A percentile compares a stretch with the other conserved stretches of the same genome.
Conservation (phyloP, 1,140 invertebrate species). For the Danaus plexippus region DNA sequence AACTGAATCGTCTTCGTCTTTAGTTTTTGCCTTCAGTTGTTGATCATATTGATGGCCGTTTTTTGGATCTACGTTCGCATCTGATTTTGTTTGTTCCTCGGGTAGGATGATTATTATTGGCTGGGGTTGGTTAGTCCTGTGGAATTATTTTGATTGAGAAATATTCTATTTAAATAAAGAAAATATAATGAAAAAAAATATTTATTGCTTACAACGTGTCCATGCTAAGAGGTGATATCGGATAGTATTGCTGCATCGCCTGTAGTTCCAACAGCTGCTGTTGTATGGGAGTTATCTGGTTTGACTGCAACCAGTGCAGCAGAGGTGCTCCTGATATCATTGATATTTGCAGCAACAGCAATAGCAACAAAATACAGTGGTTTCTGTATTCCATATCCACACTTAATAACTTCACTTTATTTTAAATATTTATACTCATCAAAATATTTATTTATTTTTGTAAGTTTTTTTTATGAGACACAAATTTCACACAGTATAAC, state of each 20-base stretch:
- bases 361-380: constrained; percentile 2
- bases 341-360: constrained; percentile 15
- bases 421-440: background rate
- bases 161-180: too few species aligned
- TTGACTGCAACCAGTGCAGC: constrained; percentile 15
- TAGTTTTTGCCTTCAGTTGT: constrained; percentile 17
- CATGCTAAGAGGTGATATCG: constrained; percentile 3
- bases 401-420: background rate
- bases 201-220: too few species aligned
- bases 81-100: constrained; percentile 18
- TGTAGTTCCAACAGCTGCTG: constrained; percentile 31
- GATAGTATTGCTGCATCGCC: constrained; percentile 19
- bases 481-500: too few species aligned
- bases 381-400: too few species aligned
- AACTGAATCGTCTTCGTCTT: constrained; percentile 43
- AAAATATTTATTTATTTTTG: too few species aligned
- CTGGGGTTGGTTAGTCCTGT: constrained; percentile 23
- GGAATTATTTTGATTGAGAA: too few species aligned
- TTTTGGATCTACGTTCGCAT: constrained; percentile 9
- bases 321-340: constrained; percentile 15
- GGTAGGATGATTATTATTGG: constrained; percentile 44
- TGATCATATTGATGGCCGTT: constrained; percentile 14
- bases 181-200: too few species aligned
- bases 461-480: too few species aligned
- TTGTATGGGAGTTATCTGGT: constrained; percentile 17